phyloP scores from a whole-genome alignment of 2,888 invertebrate genomes.

The Cephus pygmeus region DNA sequence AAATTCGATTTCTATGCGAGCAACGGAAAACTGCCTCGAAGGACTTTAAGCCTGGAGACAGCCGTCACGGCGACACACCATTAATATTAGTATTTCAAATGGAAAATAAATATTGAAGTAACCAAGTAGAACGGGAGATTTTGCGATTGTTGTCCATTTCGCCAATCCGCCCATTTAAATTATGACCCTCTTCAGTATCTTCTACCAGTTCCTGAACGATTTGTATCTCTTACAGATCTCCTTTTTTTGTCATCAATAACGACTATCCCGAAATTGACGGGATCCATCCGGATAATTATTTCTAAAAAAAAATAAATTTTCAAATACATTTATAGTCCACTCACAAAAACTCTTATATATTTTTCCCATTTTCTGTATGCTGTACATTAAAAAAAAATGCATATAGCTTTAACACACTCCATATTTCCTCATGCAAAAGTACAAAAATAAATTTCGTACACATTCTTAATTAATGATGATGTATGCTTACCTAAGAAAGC shows the following conservation, averaged over 20 bases:
- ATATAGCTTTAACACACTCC: background rate
- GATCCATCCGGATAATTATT: too few relatives aligned
- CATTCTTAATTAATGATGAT: background rate
- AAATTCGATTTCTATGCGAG: background rate
- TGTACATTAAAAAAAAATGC: too few relatives aligned
- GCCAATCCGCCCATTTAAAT: background rate
- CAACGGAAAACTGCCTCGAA: background rate
- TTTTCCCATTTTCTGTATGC: too few relatives aligned
- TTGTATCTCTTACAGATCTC: background rate
- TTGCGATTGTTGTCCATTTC: background rate
- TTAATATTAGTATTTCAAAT: background rate
- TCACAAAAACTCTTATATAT: background rate
- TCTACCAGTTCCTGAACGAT: background rate
- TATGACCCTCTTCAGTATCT: background rate
- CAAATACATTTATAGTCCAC: background rate
- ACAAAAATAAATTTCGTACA: background rate
- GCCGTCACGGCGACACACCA: background rate
- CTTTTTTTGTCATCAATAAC: too few relatives aligned
- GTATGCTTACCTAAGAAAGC: background rate
- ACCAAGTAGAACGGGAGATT: background rate
- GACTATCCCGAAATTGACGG: too few relatives aligned
- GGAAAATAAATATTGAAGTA: background rate
- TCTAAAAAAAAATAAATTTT: background rate
- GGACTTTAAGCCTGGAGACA: background rate
- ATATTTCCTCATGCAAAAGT: background rate